Base-by-base conservation (phyloP, 2,888 invertebrate species). In the Pseudococcus jackbeardsleyi region DNA sequence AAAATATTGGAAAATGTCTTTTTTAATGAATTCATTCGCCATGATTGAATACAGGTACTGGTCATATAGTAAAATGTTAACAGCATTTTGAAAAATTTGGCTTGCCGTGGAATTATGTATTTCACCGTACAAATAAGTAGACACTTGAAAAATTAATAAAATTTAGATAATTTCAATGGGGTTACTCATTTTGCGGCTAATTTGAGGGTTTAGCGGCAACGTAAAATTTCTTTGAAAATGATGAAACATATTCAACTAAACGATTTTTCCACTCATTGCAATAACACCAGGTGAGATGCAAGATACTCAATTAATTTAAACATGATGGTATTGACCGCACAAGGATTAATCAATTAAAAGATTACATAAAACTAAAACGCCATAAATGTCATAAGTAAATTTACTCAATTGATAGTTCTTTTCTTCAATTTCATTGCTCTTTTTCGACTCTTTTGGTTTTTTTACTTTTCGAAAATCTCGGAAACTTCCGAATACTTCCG, bases 51-150 rank as follows among this genome's bases (percentile, higher is more conserved):
- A 92, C 95, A 94, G 89, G 96, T 96, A 91, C 96, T 95, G 91
- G 96, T 95, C 92, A 96, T 95, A 92, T 96, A 96, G 92, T 95
- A 96, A 87, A 96, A 92, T 64, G 96, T 96, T 90, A 96, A 93
- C 91, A 96, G 92, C 95, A 95, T 95, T 72, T 26, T 90, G 59
- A 33, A 82, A 33, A 42, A 9, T 82, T 46, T 11, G 46, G 46
- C 72, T 82, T 46, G 22, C 42, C 17, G 19, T 12, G 7, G 17
- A 22, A 59, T 59, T 68, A 6, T 26, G 8, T 26, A n/a, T 12
- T 26, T 17, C 72, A 17, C 72, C 33, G 15, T 72, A 17, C 5
- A 72, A 72, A 33, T 17, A 33, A 33, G 26, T 17, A 17, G 17
- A 33, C 15, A 17, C 2, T 1, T 9, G 1, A 72, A 17, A 17